These are phyloP conservation scores for Halisarca cf. caerulea DNA, from an alignment of 37 sponge, comb jelly and placozoan species.

Conservation along the genomic window DNA sequence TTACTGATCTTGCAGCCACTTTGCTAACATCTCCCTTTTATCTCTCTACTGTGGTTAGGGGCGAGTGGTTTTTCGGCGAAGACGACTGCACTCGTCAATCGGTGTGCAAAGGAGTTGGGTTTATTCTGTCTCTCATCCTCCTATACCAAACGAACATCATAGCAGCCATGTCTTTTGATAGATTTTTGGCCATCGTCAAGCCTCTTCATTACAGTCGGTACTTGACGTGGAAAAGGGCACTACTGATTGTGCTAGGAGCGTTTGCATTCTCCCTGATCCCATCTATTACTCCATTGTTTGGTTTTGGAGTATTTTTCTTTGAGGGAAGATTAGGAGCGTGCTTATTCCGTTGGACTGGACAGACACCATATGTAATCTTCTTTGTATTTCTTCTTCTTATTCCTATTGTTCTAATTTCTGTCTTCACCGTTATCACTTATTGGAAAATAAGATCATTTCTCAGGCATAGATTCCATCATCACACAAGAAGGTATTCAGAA, in stretches of 20 bases:
- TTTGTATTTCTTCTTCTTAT: constrained; percentile 9
- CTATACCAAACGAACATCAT: not conserved
- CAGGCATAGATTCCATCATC: not conserved
- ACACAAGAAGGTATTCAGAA: not conserved
- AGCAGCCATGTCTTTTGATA: constrained; percentile 35
- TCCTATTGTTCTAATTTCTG: constrained; percentile 4
- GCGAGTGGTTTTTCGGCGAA: constrained; percentile 34
- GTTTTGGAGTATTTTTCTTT: constrained; percentile 30
- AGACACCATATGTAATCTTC: constrained; percentile 3
- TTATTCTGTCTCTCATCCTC: constrained; percentile 8
- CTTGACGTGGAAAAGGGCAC: constrained; percentile 1
- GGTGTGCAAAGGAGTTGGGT: constrained; percentile 29
- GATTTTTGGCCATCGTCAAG: constrained; percentile 34
- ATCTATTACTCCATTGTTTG: constrained; percentile 30
- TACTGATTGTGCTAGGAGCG: not conserved
- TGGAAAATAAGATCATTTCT: constrained; percentile 28
- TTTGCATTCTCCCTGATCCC: constrained; percentile 9
- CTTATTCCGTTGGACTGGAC: constrained; percentile 31
- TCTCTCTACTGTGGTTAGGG: not conserved
- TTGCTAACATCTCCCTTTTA: constrained; percentile 27
- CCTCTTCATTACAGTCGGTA: constrained; percentile 4
- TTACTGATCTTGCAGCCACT: constrained; percentile 14
- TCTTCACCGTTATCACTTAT: constrained; percentile 35
- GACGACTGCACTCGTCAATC: constrained; percentile 18
- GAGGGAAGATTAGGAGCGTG: constrained; percentile 18